Evolutionary conservation across 2,797 vertebrate genomes (phyloP).

Genomic region (Borostomias antarcticus): DNA sequence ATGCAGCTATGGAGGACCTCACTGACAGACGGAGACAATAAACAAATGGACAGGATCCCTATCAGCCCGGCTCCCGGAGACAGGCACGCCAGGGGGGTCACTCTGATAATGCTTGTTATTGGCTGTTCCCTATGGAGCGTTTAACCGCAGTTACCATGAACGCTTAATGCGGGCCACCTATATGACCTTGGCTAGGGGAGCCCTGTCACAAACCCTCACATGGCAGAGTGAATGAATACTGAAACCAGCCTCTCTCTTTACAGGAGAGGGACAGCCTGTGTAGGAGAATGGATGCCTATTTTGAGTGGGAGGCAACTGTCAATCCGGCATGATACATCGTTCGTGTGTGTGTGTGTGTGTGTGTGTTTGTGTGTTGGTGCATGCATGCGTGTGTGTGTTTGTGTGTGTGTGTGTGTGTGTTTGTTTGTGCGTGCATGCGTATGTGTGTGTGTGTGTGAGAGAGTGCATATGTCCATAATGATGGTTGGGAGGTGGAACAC

Average conservation of each 20-base stretch:
- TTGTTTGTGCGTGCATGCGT: no score
- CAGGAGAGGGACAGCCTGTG: neutral
- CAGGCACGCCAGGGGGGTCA: slow-evolving; percentile 56
- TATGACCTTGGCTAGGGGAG: slow-evolving; percentile 61
- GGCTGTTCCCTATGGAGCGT: slow-evolving; percentile 64
- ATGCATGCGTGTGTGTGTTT: no score
- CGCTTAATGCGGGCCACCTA: slow-evolving; percentile 57
- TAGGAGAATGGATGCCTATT: no score
- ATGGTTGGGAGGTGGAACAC: no score
- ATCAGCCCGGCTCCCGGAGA: slow-evolving; percentile 68
- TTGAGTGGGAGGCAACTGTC: no score
- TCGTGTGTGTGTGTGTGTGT: no score
- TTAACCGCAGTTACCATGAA: slow-evolving; percentile 64
- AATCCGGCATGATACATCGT: no score
- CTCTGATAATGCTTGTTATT: slow-evolving; percentile 70
- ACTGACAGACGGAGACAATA: slow-evolving; percentile 56
- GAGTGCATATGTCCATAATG: no score
- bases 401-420: no score
- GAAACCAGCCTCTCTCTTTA: neutral
- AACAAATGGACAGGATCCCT: slow-evolving; percentile 72
- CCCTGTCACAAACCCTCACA: slow-evolving; percentile 48
- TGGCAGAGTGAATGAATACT: slow-evolving; percentile 37
- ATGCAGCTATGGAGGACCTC: slow-evolving; percentile 33
- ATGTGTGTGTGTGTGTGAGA: no score
- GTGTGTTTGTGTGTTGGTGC: no score